Base-by-base conservation (phyloP, 2,888 invertebrate genomes). In the Diaprepes abbreviatus region DNA sequence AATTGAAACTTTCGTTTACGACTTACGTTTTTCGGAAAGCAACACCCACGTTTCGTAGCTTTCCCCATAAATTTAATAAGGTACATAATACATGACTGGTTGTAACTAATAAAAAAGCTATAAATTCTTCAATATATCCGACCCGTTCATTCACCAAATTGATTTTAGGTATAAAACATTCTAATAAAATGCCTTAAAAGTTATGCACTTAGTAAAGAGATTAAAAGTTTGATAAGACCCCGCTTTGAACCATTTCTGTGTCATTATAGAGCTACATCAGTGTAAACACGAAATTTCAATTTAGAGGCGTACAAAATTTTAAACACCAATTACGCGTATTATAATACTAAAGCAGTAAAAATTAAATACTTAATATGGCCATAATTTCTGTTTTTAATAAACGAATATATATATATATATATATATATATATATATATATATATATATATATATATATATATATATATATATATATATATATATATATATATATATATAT, bases 241-340 rank as follows among this genome's bases (percentile, higher is more conserved):
- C 57, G 52, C 12, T 65, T 63, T 40, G 76, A 77, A 79, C 77
- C 77, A 78, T 78, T 78, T 77, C 77, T 76, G 74, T 78, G 77
- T 78, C 78, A 77, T 79, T 79, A 78, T 77, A 76, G 71, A n/a
- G 74, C 72, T 3, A 14, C 40, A 35, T 64, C 60, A 35, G 59
- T 73, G 73, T 79, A 76, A 81, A 83, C 83, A 83, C 78, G 81
- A 81, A 83, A 83, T 79, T 83, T 82, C 83, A 83, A 83, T 83
- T 83, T 82, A 82, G 82, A 79, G 80, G 78, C 79, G 79, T 28
- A 16, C 28, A 28, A 28, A 50, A 50, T 50, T 28, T 12, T 50
- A 28, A 50, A 50, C 14, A 50, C 48, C 28, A 43, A 48, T 48
- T 48, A 48, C 24, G 24, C 10, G 24, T 48, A 28, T 48, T 28